Base-by-base conservation (phyloP, 2,113 vertebrate genomes). In the Malurus melanocephalus region DNA sequence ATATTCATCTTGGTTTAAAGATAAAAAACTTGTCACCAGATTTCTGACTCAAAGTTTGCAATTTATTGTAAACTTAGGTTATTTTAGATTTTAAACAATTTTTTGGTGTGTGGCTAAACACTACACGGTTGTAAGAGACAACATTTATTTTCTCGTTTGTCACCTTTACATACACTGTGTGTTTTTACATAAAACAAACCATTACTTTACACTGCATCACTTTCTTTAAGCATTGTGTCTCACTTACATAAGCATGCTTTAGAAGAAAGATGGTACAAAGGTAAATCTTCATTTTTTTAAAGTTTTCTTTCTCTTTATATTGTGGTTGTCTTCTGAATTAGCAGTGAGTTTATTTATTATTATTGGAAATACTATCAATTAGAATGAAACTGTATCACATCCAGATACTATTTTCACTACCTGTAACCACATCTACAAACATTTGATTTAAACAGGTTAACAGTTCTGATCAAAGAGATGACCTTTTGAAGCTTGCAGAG, bases 401-500 rank as follows among this genome's bases (percentile, higher is more conserved):
- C 15, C 32, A 0, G 66, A 7, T 76, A 15, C 72, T 59, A 19
- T 40, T 74, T 86, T 27, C 14, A 9, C 56, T 53, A 40, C 30
- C 24, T 51, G 1, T 55, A 55, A 75, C 11, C 6, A 76, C 52
- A 33, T 49, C 4, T 74, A 48, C 33, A 51, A 56, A 69, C 24
- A 4, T 92, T 94, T 77, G 19, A 28, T 91, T 76, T 83, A 83
- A 51, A 71, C 56, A 98, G 98, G 73, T 80, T 90, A 86, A 93
- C 55, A 84, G 93, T 94, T 81, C 89, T 90, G 94, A 98, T 95
- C 96, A 97, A 23, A 98, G 98, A 80, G 97, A 98, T 92, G 97
- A 97, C 66, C 92, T 96, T 91, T 92, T 98, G 82, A 98, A 98
- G 95, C 97, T 99, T 96, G 99, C 98, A 35, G 98, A 99, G 89